A percentile compares a stretch with the other conserved stretches of the same genome.
Evolutionary conservation across 2,113 vertebrate genomes (phyloP).

Genomic region (Crotalus viridis): DNA sequence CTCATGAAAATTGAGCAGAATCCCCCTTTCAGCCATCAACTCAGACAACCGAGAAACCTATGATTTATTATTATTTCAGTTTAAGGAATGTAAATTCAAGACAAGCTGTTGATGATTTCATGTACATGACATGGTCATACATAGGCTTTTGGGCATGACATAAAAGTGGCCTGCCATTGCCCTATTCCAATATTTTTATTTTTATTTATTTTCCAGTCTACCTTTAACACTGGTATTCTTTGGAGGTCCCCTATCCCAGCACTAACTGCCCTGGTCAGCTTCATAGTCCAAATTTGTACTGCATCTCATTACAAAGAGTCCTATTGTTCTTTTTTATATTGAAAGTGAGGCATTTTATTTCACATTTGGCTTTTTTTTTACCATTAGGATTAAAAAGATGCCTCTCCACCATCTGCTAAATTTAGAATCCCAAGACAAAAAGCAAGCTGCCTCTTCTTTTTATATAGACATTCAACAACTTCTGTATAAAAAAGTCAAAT

Average conservation of each 20-base stretch:
- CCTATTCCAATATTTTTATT: too few relatives aligned
- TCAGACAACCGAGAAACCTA: fast-evolving
- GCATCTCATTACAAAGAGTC: not conserved
- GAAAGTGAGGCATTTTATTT: not conserved
- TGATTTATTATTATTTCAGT: not conserved
- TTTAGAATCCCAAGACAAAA: fast-evolving
- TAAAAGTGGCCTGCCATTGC: too few relatives aligned
- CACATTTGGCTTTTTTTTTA: not conserved
- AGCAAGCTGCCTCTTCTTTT: not conserved
- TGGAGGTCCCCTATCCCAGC: too few relatives aligned
- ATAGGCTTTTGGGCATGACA: not conserved
- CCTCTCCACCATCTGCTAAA: not conserved
- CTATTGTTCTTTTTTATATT: not conserved
- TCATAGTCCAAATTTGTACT: not conserved
- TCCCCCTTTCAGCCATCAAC: fast-evolving
- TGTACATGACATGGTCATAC: not conserved
- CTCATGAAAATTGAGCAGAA: fast-evolving
- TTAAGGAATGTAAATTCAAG: not conserved
- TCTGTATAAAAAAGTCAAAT: not conserved
- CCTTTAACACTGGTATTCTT: too few relatives aligned
- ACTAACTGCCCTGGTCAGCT: not conserved
- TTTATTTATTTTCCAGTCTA: too few relatives aligned
- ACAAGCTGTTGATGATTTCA: not conserved
- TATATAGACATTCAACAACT: not conserved
- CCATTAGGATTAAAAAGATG: not conserved